Percentiles rank a stretch among this genome's conserved stretches.
These are phyloP conservation scores for Actinia equina DNA, from an alignment of 64 coral and sea anemone species.

Conservation along the genomic window DNA sequence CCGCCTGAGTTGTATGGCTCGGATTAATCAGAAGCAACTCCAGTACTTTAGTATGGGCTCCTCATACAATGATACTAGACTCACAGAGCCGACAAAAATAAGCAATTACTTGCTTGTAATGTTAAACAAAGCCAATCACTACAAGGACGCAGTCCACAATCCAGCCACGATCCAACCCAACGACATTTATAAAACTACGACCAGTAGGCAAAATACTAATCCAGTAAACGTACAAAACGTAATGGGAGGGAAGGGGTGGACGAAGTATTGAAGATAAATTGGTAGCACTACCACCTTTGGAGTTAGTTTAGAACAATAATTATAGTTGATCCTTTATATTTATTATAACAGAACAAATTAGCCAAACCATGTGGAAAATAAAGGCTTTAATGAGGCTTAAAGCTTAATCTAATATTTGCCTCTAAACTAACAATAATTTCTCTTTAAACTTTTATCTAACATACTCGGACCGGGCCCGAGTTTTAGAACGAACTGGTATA, in stretches of 20 bases:
- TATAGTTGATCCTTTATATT: neutral
- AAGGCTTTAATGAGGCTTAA: neutral
- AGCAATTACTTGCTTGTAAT: conserved; percentile 8
- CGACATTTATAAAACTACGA: no score
- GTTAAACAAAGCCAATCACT: conserved; percentile 40
- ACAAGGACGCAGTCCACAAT: no score
- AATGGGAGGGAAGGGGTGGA: conserved; percentile 35
- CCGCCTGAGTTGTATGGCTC: neutral
- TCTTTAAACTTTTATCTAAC: neutral
- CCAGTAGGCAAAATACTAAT: no score
- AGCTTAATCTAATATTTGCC: neutral
- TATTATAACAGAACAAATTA: neutral
- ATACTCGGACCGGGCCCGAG: neutral
- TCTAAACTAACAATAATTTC: neutral
- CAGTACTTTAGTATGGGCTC: conserved; percentile 29
- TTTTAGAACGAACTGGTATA: neutral
- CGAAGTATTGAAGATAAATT: conserved; percentile 2
- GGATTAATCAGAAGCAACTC: neutral
- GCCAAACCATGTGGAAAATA: neutral
- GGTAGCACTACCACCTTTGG: neutral
- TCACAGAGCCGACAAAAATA: neutral
- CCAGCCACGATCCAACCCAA: no score
- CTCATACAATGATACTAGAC: neutral
- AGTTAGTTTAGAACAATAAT: neutral
- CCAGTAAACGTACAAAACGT: neutral